Conservation (phyloP, 92 coral and sea anemone species). For the Porites lobata region DNA sequence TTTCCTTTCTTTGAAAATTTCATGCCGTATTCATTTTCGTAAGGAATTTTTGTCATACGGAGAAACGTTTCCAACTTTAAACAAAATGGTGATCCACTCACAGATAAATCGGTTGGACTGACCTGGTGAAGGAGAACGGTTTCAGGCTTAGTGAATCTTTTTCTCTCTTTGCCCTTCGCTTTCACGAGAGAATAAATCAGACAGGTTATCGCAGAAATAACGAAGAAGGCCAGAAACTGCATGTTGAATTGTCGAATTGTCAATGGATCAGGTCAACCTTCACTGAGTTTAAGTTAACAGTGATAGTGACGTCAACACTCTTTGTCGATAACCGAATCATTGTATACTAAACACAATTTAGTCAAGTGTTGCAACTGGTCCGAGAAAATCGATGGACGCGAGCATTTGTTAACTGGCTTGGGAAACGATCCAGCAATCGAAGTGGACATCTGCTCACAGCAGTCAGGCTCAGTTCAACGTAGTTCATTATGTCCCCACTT, state of each 20-base stretch:
- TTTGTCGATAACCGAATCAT: too few relatives aligned
- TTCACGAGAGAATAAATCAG: slow-evolving; percentile 10
- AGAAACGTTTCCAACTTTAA: slow-evolving; percentile 87
- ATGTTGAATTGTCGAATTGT: background rate
- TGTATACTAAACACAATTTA: too few relatives aligned
- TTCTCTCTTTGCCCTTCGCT: background rate
- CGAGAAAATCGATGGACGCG: too few relatives aligned
- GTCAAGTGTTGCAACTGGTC: too few relatives aligned
- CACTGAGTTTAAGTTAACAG: too few relatives aligned
- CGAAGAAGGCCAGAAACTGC: background rate
- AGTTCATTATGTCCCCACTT: too few relatives aligned
- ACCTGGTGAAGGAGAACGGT: slow-evolving; percentile 40
- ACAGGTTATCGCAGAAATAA: background rate
- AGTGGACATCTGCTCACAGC: too few relatives aligned
- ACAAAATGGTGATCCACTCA: slow-evolving; percentile 82
- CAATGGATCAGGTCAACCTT: background rate
- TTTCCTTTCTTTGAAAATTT: slow-evolving; percentile 89
- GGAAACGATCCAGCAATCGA: too few relatives aligned
- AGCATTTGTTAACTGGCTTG: too few relatives aligned
- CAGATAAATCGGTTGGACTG: background rate
- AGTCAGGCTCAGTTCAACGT: too few relatives aligned
- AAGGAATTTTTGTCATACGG: slow-evolving; percentile 90
- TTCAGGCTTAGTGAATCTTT: slow-evolving; percentile 16
- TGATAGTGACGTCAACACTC: too few relatives aligned
- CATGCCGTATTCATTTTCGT: slow-evolving; percentile 70